A percentile compares a stretch with the other conserved stretches of the same genome.
Conservation (phyloP, 2,888 invertebrate genomes). For the Sarcophaga rosellei region DNA sequence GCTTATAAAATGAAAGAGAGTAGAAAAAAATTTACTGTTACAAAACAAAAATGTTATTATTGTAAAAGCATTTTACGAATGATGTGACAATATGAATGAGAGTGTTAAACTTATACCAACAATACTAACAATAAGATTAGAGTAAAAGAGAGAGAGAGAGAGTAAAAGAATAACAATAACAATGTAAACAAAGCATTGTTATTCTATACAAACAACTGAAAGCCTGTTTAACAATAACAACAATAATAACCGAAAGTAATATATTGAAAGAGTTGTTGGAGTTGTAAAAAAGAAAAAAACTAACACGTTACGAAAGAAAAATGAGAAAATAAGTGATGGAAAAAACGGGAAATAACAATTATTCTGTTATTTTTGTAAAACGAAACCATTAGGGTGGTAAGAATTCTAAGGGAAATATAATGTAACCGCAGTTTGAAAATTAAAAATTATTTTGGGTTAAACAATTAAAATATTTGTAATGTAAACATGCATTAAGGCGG, state of each 20-base stretch:
- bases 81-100: slow-evolving; percentile 65
- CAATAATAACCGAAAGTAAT: slow-evolving; percentile 32
- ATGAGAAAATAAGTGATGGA: too few relatives aligned
- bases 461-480: too few relatives aligned
- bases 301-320: too few relatives aligned
- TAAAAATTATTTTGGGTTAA: too few relatives aligned
- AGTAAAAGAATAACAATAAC: not conserved
- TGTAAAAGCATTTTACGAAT: slow-evolving; percentile 58
- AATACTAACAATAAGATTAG: not conserved
- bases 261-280: slow-evolving; percentile 16
- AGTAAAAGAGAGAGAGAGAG: not conserved
- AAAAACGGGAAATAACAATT: not conserved
- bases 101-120: slow-evolving; percentile 38
- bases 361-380: not conserved
- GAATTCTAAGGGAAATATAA: too few relatives aligned
- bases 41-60: not conserved
- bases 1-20: not conserved
- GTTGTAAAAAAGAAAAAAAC: not conserved
- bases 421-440: too few relatives aligned
- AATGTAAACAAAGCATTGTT: not conserved
- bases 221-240: slow-evolving; percentile 15
- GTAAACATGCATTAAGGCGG: too few relatives aligned
- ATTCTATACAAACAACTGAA: not conserved
- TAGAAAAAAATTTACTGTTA: not conserved
- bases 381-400: too few relatives aligned